phyloP scores from a whole-genome alignment of 2,113 vertebrate genomes.

The Ciconia stormi region DNA sequence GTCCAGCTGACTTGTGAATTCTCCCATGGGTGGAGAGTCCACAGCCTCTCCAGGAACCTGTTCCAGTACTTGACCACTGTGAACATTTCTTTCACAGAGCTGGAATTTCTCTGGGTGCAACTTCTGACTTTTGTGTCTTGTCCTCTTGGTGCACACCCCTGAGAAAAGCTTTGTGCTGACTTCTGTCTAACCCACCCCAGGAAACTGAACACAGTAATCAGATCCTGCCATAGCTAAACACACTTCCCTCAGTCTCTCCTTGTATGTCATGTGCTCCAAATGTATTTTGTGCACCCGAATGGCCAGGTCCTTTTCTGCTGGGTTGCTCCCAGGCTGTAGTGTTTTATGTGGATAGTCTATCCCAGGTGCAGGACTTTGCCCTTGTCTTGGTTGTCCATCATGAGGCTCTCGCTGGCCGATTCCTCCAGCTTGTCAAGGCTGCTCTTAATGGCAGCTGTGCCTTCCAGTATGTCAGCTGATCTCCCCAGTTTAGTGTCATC shows the following conservation, averaged over 20 bases:
- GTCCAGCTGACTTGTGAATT: not conserved
- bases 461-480: not conserved
- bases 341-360: not conserved
- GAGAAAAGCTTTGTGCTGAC: not conserved
- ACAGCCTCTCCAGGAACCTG: not conserved
- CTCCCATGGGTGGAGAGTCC: not conserved
- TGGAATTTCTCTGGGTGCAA: not conserved
- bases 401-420: rapidly evolving
- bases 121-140: not conserved
- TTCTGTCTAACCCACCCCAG: not conserved
- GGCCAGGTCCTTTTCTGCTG: not conserved
- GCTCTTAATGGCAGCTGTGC: not conserved
- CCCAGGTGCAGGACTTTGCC: not conserved
- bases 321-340: not conserved
- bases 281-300: not conserved
- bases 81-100: not conserved
- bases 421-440: not conserved
- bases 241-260: not conserved
- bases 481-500: not conserved
- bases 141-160: not conserved
- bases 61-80: not conserved
- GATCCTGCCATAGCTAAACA: not conserved
- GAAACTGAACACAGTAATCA: not conserved
- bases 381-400: not conserved
- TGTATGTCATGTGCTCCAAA: not conserved